phyloP scores from a whole-genome alignment of 2,797 vertebrate species.

The Ambastaia sidthimunki region DNA sequence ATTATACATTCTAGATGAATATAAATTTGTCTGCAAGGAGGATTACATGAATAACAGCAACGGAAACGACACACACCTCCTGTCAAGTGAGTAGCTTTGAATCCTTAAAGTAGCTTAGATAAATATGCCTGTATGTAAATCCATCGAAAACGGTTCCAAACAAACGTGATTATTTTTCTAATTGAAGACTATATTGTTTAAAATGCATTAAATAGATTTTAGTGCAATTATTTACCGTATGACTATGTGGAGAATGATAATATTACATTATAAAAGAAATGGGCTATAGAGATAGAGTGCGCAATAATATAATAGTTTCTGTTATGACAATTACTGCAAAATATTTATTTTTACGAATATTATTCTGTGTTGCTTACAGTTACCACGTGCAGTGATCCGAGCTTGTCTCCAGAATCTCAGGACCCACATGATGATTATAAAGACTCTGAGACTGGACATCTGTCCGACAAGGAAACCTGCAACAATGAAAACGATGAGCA shows the following conservation, averaged over 20 bases:
- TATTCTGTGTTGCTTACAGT: conserved; percentile 75
- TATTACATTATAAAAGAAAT: no score
- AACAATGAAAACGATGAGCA: conserved; percentile 93
- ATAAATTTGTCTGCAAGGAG: conserved; percentile 96
- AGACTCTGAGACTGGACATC: conserved; percentile 90
- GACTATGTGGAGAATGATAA: no score
- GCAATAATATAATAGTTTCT: no score
- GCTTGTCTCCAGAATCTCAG: conserved; percentile 95
- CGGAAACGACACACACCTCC: conserved; percentile 89
- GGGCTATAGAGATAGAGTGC: no score
- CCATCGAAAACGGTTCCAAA: no score
- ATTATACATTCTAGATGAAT: conserved; percentile 93
- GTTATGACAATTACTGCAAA: not conserved
- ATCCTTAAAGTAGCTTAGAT: not conserved
- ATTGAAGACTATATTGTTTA: no score
- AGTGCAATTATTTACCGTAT: no score
- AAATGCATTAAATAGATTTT: no score
- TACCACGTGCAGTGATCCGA: conserved; percentile 94
- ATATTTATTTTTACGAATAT: not conserved
- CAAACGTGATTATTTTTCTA: no score
- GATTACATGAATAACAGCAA: conserved; percentile 88
- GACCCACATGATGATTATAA: conserved; percentile 94
- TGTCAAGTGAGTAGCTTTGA: conserved; percentile 80
- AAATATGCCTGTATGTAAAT: no score
- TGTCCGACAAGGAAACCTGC: conserved; percentile 91